Base-by-base conservation (phyloP, 2,113 vertebrate genomes). In the Urocolius indicus region DNA sequence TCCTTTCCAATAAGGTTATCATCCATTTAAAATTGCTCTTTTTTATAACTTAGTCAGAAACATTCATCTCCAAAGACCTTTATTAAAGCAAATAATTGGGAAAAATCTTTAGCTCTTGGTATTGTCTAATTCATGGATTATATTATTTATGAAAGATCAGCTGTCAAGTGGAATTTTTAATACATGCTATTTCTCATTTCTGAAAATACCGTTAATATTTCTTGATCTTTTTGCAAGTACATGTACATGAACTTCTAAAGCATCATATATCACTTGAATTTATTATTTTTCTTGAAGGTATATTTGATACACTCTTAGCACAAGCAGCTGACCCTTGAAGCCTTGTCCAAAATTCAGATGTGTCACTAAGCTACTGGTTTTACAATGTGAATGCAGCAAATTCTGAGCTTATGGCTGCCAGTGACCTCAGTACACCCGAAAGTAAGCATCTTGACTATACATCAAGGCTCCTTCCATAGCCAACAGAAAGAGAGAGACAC, bases 41-140 rank as follows among this genome's bases (percentile, higher is more conserved):
- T 84, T 89, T 61, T 71, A 52, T 68, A 65, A 89, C 41, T 77
- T 72, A 74, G 32, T 84, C 48, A 90, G 74, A 82, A 94, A 87
- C 30, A 72, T 51, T 68, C 2, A 67, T 48, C 22, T 76, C 27
- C 63, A 61, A 90, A 92, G 62, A 87, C 7, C 4, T 78, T 62
- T 87, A 82, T 65, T 87, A 61, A 82, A 94, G 51, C 6, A 46
- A 88, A 71, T 59, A 86, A 23, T 5, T 6, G 54, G 27, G 13
- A 36, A 94, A 84, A 94, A 79, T 13, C 7, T 52, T 76, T 32
- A 72, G 57, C 20, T 75, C 89, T 59, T 69, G 23, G 18, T 62
- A 91, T 14, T 84, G 58, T 38, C 16, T 88, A 81, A 86, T 83
- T 80, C 77, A 54, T 26, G 32, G 23, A 19, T 54, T 61, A 69